These are phyloP conservation scores for Thrips palmi DNA, from an alignment of 1,140 invertebrate genomes.

Conservation along the genomic window DNA sequence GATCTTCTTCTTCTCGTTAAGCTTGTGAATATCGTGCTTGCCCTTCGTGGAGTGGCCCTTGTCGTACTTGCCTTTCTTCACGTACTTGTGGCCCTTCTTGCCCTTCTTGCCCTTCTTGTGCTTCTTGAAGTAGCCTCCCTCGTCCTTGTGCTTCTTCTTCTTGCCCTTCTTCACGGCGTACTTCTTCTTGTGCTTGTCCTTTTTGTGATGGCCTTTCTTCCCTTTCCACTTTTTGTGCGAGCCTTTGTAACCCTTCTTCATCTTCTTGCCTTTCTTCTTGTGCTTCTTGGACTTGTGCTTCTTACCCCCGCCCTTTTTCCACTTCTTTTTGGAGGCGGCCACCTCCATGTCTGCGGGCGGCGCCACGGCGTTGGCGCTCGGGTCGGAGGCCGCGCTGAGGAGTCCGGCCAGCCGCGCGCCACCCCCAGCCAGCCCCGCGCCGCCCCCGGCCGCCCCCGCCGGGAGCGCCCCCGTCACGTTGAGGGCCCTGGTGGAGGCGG, in stretches of 20 bases:
- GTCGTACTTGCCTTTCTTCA: constrained; percentile 37
- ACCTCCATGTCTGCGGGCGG: too few relatives aligned
- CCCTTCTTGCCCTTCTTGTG: constrained; percentile 37
- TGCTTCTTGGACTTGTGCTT: constrained; percentile 37
- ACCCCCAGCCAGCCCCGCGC: too few relatives aligned
- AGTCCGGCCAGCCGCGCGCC: too few relatives aligned
- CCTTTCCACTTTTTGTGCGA: constrained; percentile 43
- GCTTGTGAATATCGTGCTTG: constrained; percentile 45
- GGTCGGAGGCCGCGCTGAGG: too few relatives aligned
- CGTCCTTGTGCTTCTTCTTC: constrained; percentile 44
- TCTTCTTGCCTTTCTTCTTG: constrained; percentile 34
- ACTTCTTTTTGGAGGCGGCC: too few relatives aligned
- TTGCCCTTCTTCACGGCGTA: constrained; percentile 41
- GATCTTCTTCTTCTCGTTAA: constrained; percentile 51
- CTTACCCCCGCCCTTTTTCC: constrained; percentile 35
- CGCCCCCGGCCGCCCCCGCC: too few relatives aligned
- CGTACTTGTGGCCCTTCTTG: constrained; percentile 44
- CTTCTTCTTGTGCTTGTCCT: constrained; percentile 41
- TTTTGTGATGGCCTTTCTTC: constrained; percentile 43
- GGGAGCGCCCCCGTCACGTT: too few relatives aligned
- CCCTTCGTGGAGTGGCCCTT: constrained; percentile 43
- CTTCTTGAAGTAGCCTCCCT: constrained; percentile 19
- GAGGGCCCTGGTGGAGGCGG: too few relatives aligned
- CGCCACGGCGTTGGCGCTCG: too few relatives aligned
- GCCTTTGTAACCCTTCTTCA: constrained; percentile 31